Conservation (phyloP, 2,888 invertebrate genomes). For the Plutella xylostella region DNA sequence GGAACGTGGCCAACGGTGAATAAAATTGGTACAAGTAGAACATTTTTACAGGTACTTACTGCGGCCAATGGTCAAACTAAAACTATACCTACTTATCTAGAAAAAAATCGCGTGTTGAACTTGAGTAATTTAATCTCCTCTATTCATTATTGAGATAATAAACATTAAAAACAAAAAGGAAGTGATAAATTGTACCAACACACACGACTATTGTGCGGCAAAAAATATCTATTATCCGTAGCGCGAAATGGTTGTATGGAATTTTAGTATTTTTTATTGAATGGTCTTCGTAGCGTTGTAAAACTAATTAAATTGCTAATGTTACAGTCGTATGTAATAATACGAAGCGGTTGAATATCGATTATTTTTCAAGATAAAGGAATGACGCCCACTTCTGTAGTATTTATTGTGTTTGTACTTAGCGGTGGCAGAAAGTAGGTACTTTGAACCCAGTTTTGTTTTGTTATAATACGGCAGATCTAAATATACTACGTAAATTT, state of each 20-base stretch:
- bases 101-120: not conserved
- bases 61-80: too few relatives aligned
- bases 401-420: too few relatives aligned
- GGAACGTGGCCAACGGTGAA: too few relatives aligned
- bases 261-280: not conserved
- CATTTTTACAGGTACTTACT: too few relatives aligned
- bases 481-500: too few relatives aligned
- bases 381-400: too few relatives aligned
- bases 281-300: slow-evolving; percentile 9
- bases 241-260: slow-evolving; percentile 5
- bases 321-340: slow-evolving; percentile 28
- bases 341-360: slow-evolving; percentile 33
- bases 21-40: too few relatives aligned
- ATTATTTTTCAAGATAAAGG: slow-evolving; percentile 36
- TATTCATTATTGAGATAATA: slow-evolving; percentile 4
- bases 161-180: slow-evolving; percentile 1
- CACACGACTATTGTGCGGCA: not conserved
- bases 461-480: too few relatives aligned
- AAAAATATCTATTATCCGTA: slow-evolving; percentile 5
- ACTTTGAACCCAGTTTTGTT: too few relatives aligned
- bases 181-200: slow-evolving; percentile 7
- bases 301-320: slow-evolving; percentile 26
- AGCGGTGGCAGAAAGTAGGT: too few relatives aligned
- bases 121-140: not conserved
- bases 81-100: too few relatives aligned